These are phyloP conservation scores for Trachemys scripta DNA, from an alignment of 2,113 vertebrate species.

Conservation along the genomic window DNA sequence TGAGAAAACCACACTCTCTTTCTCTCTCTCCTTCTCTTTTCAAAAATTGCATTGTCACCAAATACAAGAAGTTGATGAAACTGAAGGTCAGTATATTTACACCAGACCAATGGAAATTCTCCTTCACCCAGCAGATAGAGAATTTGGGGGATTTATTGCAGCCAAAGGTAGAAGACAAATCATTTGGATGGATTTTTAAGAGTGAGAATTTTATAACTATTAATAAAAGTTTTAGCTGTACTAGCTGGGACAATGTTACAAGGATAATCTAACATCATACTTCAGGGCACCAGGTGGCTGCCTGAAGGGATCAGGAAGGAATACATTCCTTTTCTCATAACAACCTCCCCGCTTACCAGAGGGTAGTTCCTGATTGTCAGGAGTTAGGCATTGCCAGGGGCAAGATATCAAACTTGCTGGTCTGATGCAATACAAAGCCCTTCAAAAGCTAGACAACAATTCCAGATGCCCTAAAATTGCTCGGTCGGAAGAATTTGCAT, in stretches of 20 bases:
- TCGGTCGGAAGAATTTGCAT: conserved; percentile 42
- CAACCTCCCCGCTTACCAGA: not conserved
- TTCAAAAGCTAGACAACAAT: conserved; percentile 24
- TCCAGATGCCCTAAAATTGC: not conserved
- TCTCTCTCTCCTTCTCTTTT: not conserved
- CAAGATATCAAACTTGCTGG: not conserved
- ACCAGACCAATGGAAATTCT: not conserved
- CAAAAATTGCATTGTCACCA: not conserved
- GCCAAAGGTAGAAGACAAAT: not conserved
- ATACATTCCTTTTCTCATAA: not conserved
- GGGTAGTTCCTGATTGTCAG: not conserved
- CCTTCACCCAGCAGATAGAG: not conserved
- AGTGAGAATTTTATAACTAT: not conserved
- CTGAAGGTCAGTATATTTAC: not conserved
- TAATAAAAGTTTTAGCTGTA: not conserved
- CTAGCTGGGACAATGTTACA: not conserved
- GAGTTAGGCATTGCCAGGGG: not conserved
- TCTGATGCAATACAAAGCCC: conserved; percentile 13
- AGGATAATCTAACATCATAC: not conserved
- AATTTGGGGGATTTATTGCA: not conserved
- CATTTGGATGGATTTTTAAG: not conserved
- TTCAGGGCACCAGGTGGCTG: not conserved
- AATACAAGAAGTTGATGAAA: not conserved
- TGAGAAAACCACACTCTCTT: not conserved
- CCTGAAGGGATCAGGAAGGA: not conserved